Base-by-base conservation (phyloP, 2,888 invertebrate genomes). In the Petrolisthes cinctipes region DNA sequence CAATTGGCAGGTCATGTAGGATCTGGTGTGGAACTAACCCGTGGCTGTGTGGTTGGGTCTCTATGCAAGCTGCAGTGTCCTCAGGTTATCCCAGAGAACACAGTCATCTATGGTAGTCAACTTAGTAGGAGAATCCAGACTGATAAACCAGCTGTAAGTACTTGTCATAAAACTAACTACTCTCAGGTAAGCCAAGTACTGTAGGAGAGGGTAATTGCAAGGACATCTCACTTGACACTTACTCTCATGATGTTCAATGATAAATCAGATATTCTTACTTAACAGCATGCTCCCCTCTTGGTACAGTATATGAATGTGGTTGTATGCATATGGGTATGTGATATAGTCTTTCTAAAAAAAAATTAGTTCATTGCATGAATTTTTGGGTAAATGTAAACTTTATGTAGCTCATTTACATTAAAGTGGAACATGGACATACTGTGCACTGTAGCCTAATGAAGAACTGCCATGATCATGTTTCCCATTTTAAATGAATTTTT, bases 11-110 rank as follows among this genome's bases (percentile, higher is more conserved):
- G 89, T 88, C 95, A 94, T 93, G 96, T 99, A 85, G 97, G 98
- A 1, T 95, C 95, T 61, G 95, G 96, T 92, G 96, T 98, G 0
- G 95, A 95, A 91, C 94, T 99, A 91, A 96, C 97, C 11, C 97
- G 96, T 92, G 98, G 98, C 57, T 99, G 98, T 93, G 96, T 97
- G 20, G 95, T 99, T 91, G 99, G 98, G 79, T 96, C 98, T 86
- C 96, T 96, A 23, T 98, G 98, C 92, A 93, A 94, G 79, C 92
- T 99, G 56, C 95, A 95, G n/a, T 88, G 87, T 20, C 87, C 87
- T 61, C 87, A 88, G 76, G 81, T 83, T 75, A 93, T 99, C 87
- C 94, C 95, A 5, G 98, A 98, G 92, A 97, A 98, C 92, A 96
- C 97, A 17, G 96, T 99, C 5, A 95, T 99, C 87, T 98, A 96